Evolutionary conservation across 1,140 invertebrate genomes (phyloP).

Genomic region (Copidosoma floridanum): DNA sequence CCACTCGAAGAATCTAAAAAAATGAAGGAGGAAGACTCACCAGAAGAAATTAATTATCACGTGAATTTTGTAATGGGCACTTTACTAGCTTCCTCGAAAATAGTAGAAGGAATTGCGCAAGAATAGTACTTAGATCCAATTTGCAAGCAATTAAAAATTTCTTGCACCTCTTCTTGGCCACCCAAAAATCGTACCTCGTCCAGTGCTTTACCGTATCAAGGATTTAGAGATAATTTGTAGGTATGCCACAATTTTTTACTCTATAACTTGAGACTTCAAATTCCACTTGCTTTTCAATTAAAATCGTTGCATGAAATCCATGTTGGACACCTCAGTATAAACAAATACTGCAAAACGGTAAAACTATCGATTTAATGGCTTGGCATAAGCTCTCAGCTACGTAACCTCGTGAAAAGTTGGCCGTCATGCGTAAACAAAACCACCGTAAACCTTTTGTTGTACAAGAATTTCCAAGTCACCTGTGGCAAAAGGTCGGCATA

Average conservation of each 20-base stretch:
- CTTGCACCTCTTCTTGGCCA: neutral
- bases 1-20: conserved; percentile 4
- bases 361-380: too few species aligned
- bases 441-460: too few species aligned
- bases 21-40: conserved; percentile 7
- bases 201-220: neutral
- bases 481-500: conserved; percentile 43
- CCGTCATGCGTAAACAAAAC: too few species aligned
- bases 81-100: neutral
- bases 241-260: neutral
- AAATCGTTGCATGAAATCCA: conserved; percentile 4
- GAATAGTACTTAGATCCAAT: neutral
- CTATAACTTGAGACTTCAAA: neutral
- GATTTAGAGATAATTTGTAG: neutral
- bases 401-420: conserved; percentile 40
- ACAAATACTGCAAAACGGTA: too few species aligned
- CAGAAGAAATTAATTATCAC: conserved; percentile 5
- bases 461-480: conserved; percentile 36
- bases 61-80: neutral
- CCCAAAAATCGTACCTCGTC: too few species aligned
- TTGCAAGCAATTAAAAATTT: neutral
- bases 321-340: conserved; percentile 28
- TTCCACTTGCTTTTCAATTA: conserved; percentile 16
- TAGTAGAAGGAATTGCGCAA: neutral
- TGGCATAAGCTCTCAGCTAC: conserved; percentile 30